Conservation (phyloP, 35 echinoderm and acorn worm genomes). For the Heliocidaris erythrogramma region DNA sequence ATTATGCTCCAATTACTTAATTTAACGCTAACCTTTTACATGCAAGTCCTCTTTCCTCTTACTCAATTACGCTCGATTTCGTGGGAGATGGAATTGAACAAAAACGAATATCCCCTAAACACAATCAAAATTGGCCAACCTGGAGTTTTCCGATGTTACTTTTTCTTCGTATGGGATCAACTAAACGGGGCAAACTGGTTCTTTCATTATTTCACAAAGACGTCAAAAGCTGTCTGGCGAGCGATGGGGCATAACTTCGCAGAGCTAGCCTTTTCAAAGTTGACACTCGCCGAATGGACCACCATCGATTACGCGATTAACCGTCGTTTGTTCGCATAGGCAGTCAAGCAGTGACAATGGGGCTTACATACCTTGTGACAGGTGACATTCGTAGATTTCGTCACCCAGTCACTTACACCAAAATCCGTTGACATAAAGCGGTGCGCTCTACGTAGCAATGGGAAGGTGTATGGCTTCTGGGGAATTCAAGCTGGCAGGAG, state of each 20-base stretch:
- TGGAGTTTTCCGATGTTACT: not conserved
- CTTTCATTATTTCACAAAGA: not conserved
- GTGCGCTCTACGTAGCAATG: not conserved
- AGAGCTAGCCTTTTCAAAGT: not conserved
- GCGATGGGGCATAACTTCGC: not conserved
- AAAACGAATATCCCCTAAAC: not conserved
- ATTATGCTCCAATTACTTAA: not conserved
- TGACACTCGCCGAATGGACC: not conserved
- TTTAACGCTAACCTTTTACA: not conserved
- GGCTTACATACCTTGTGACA: not conserved
- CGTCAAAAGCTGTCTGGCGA: not conserved
- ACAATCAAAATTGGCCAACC: not conserved
- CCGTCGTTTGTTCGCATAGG: not conserved
- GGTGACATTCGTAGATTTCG: not conserved
- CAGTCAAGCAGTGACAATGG: not conserved
- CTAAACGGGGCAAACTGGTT: not conserved
- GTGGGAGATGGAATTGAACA: not conserved
- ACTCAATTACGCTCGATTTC: not conserved
- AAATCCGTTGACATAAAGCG: not conserved
- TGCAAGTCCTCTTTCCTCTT: not conserved
- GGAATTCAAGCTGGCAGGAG: not conserved
- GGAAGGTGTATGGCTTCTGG: not conserved
- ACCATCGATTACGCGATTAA: not conserved
- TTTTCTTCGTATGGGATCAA: not conserved
- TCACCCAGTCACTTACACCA: not conserved